Evolutionary conservation across 2,888 invertebrate genomes (phyloP).

Genomic region (Caenorhabditis doughertyi): DNA sequence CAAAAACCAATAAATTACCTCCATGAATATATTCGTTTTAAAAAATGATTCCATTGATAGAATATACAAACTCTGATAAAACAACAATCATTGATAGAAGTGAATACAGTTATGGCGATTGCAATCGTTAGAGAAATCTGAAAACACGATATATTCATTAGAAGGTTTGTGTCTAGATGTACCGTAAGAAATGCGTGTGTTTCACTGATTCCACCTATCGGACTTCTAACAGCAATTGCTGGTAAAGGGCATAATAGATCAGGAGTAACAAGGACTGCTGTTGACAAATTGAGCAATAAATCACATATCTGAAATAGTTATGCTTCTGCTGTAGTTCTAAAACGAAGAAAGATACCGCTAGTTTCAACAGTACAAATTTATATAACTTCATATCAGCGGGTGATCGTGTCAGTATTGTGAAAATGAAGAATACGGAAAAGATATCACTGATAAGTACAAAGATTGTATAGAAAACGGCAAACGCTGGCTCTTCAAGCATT

Average conservation of each 20-base stretch:
- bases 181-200: slow-evolving; percentile 41
- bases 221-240: slow-evolving; percentile 42
- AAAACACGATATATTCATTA: too few species aligned
- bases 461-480: slow-evolving; percentile 31
- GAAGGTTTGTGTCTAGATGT: too few species aligned
- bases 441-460: slow-evolving; percentile 35
- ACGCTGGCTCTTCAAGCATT: slow-evolving; percentile 50
- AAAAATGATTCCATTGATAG: slow-evolving; percentile 45
- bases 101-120: slow-evolving; percentile 29
- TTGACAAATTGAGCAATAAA: slow-evolving; percentile 38
- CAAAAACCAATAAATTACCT: neutral
- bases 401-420: slow-evolving; percentile 39
- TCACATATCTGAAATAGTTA: slow-evolving; percentile 47
- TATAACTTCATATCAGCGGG: slow-evolving; percentile 49
- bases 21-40: slow-evolving; percentile 38
- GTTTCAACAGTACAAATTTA: slow-evolving; percentile 40
- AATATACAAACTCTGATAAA: slow-evolving; percentile 51
- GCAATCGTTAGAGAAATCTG: slow-evolving; percentile 36
- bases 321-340: too few species aligned
- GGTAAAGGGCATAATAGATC: slow-evolving; percentile 52
- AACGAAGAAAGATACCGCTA: too few species aligned
- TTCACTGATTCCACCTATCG: slow-evolving; percentile 48
- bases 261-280: slow-evolving; percentile 37
- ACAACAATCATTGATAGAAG: slow-evolving; percentile 58
- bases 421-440: slow-evolving; percentile 44